Base-by-base conservation (phyloP, 2,888 invertebrate species). In the Celastrina argiolus region DNA sequence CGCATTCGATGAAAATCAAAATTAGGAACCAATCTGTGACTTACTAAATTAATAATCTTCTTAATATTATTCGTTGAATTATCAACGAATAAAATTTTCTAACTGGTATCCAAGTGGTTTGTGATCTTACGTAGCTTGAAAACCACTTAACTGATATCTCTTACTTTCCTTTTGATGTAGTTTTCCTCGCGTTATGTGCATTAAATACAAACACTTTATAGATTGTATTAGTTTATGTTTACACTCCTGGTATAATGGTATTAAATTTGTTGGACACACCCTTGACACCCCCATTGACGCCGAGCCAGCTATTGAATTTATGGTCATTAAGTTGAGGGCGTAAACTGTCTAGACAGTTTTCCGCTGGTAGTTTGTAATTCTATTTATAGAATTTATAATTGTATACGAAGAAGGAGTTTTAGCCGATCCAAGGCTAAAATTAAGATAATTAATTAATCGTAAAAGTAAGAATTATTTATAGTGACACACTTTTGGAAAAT, bases 211-310 rank as follows among this genome's bases (percentile, higher is more conserved):
- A 22, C 45, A 18, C 4, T 22, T 22, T 22, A 7, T 36, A 3
- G 4, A 16, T 0, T 22, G 26, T 12, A 51, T 51, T 51, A 26
- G 51, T 51, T 51, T 51, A 26, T 51, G 51, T 51, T 51, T 51
- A 51, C 22, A 4, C 14, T 22, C 22, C 22, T 5, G 22, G 5
- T 51, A 28, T 56, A 18, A 61, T 61, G 59, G 22, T 39, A 39
- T 61, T 39, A 61, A 39, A 22, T 61, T 61, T 7, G 6, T 39
- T 5, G 18, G 61, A 22, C 61, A 61, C 61, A 61, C 61, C 61
- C 61, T 5, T 12, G 61, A 22, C 61, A 61, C 61, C 39, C 61
- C 61, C 61, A 34, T 59, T 51, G 22, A 61, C 12, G 4, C 0
- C 22, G 18, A 12, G 18, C 18, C 31, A 59, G 14, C 16, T 8